Percentiles rank a stretch among this genome's conserved stretches.
Evolutionary conservation across 2,113 vertebrate species (phyloP).

Genomic region (Sminthopsis crassicaudata): DNA sequence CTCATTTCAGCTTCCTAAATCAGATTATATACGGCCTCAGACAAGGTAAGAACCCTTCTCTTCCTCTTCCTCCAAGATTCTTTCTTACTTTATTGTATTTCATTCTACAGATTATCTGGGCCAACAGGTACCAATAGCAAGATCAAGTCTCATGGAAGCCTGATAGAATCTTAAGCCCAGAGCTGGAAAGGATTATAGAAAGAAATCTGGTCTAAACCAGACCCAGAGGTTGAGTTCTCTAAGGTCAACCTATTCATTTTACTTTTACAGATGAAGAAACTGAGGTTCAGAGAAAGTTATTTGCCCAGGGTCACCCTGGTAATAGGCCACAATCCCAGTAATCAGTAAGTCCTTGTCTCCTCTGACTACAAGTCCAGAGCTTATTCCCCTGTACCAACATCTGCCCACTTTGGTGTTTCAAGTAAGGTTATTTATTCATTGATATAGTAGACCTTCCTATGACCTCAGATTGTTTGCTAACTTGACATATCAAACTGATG

Average conservation of each 20-base stretch:
- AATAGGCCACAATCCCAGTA: not conserved
- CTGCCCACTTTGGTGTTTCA: not conserved
- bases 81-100: not conserved
- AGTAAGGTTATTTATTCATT: not conserved
- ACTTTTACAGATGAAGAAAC: not conserved
- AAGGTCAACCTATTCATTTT: not conserved
- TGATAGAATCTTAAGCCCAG: not conserved
- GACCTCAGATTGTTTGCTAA: not conserved
- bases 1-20: conserved; percentile 3
- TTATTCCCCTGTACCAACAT: not conserved
- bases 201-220: not conserved
- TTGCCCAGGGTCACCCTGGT: not conserved
- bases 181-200: not conserved
- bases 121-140: not conserved
- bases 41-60: conserved; percentile 44
- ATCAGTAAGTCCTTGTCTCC: not conserved
- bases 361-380: not conserved
- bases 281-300: not conserved
- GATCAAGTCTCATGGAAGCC: not conserved
- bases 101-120: not conserved
- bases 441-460: not conserved
- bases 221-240: not conserved
- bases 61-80: not conserved
- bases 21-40: conserved; percentile 20
- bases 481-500: not conserved